A percentile compares a stretch with the other conserved stretches of the same genome.
These are phyloP conservation scores for Scaptomyza pallida DNA, from an alignment of 1,140 invertebrate genomes.

Conservation along the genomic window DNA sequence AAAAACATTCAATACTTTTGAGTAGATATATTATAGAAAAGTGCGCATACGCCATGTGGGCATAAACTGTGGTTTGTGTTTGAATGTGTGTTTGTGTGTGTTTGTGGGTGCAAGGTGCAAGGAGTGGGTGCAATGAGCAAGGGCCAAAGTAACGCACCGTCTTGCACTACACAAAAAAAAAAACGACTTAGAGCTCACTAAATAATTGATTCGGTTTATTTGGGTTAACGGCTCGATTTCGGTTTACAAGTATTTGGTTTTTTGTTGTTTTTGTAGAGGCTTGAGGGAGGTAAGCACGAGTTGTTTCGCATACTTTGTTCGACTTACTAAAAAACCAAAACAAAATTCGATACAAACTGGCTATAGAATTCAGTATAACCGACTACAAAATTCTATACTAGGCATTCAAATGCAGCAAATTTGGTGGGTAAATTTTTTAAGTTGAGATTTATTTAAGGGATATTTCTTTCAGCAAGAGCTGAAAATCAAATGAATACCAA, in stretches of 20 bases:
- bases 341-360: conserved; percentile 82
- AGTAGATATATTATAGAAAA: conserved; percentile 8
- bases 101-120: conserved; percentile 45
- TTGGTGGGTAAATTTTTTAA: conserved; percentile 77
- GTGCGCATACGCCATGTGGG: conserved; percentile 40
- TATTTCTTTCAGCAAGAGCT: conserved; percentile 10
- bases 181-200: conserved; percentile 42
- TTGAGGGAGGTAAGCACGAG: conserved; percentile 61
- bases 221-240: conserved; percentile 26
- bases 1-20: conserved; percentile 42
- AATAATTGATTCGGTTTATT: conserved; percentile 45
- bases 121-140: conserved; percentile 35
- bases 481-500: conserved; percentile 10
- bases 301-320: conserved; percentile 83
- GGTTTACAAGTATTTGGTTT: conserved; percentile 43
- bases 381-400: conserved; percentile 71
- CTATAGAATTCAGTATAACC: conserved; percentile 73
- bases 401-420: conserved; percentile 75
- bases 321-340: conserved; percentile 83
- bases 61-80: conserved; percentile 29
- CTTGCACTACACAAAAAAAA: conserved; percentile 52
- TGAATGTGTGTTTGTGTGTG: conserved; percentile 5
- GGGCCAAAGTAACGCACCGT: conserved; percentile 42
- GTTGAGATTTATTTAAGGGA: conserved; percentile 24
- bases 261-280: conserved; percentile 30